These are phyloP conservation scores for Pipistrellus nathusii DNA, from an alignment of 2,797 vertebrate genomes.

Conservation along the genomic window DNA sequence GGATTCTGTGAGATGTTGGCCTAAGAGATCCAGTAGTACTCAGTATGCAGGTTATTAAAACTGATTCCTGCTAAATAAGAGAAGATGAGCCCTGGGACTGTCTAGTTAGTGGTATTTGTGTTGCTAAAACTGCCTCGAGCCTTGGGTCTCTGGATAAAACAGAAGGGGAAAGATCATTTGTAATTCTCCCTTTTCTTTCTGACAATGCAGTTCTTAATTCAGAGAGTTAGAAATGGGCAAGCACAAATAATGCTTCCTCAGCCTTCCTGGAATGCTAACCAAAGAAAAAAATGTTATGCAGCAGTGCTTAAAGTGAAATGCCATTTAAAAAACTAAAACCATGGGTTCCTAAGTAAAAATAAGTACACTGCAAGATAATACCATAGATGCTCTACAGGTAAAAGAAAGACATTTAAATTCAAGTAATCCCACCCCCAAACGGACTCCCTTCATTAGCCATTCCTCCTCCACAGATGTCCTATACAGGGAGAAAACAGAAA, in stretches of 20 bases:
- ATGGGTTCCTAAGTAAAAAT: conserved; percentile 62
- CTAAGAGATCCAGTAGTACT: neutral
- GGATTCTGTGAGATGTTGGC: neutral
- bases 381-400: conserved; percentile 21
- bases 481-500: neutral
- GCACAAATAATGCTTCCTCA: conserved; percentile 34
- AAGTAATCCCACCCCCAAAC: neutral
- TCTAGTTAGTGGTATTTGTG: neutral
- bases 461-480: conserved; percentile 5
- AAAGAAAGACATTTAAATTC: conserved; percentile 56
- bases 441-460: neutral
- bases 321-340: conserved; percentile 78
- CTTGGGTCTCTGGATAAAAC: neutral
- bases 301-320: conserved; percentile 83
- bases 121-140: neutral
- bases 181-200: conserved; percentile 9
- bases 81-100: neutral
- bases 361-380: conserved; percentile 41
- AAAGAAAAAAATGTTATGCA: conserved; percentile 75
- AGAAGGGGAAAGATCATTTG: conserved; percentile 5
- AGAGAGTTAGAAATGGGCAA: conserved; percentile 54
- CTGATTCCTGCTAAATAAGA: neutral
- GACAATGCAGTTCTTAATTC: conserved; percentile 34
- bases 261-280: conserved; percentile 65
- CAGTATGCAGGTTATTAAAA: neutral